These are phyloP conservation scores for Dryadula phaetusa DNA, from an alignment of 2,888 invertebrate genomes.

Conservation along the genomic window DNA sequence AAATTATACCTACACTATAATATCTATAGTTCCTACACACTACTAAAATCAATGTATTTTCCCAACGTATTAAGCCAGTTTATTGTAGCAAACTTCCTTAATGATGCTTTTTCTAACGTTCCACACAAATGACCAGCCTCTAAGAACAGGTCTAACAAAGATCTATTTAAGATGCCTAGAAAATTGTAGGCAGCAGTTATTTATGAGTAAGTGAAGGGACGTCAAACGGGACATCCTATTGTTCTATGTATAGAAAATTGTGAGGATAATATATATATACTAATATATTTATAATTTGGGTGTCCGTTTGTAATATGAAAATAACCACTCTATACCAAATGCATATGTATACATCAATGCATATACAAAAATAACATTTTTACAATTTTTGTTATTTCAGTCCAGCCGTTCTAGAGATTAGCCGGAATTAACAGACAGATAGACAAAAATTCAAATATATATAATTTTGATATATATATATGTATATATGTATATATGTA, in stretches of 20 bases:
- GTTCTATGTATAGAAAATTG: constrained; percentile 3
- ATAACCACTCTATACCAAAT: too few relatives aligned
- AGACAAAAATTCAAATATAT: too few relatives aligned
- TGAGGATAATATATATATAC: too few relatives aligned
- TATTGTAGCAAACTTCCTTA: constrained; percentile 25
- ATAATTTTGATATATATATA: too few relatives aligned
- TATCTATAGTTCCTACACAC: not conserved
- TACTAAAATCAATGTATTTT: constrained; percentile 27
- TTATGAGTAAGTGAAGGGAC: constrained; percentile 12
- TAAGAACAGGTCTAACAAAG: constrained; percentile 59
- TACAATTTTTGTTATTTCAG: too few relatives aligned
- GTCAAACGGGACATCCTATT: constrained; percentile 20
- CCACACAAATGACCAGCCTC: constrained; percentile 31
- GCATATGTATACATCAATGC: too few relatives aligned
- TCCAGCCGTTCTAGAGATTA: too few relatives aligned
- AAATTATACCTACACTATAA: not conserved
- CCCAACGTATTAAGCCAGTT: constrained; percentile 23
- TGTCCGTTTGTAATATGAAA: too few relatives aligned
- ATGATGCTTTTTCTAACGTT: constrained; percentile 37
- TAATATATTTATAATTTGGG: too few relatives aligned
- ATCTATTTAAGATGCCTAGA: constrained; percentile 52
- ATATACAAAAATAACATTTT: too few relatives aligned
- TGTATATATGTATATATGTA: too few relatives aligned
- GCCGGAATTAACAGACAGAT: too few relatives aligned
- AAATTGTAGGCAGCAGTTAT: constrained; percentile 57